Evolutionary conservation across 1,140 invertebrate genomes (phyloP).

Genomic region (Drosophila parvula): DNA sequence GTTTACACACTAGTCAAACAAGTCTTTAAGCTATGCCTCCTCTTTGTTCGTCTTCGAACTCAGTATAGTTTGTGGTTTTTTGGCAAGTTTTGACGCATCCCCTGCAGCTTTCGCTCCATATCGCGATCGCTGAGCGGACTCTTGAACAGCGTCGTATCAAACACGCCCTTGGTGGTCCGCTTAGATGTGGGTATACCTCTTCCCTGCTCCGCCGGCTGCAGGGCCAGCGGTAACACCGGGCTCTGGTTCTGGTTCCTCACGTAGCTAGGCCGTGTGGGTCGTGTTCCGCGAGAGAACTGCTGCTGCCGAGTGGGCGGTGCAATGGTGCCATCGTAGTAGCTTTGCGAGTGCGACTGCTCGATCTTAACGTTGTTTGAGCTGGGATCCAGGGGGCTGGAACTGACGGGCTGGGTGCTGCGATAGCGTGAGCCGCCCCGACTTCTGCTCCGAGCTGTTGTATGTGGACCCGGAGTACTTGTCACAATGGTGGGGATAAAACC

Average conservation of each 20-base stretch:
- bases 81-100: conserved; percentile 70
- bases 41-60: conserved; percentile 1
- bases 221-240: conserved; percentile 24
- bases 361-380: conserved; percentile 56
- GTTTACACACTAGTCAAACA: conserved; percentile 31
- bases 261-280: conserved; percentile 43
- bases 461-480: conserved; percentile 43
- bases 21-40: conserved; percentile 46
- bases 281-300: conserved; percentile 38
- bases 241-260: conserved; percentile 12
- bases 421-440: conserved; percentile 51
- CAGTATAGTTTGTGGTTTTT: conserved; percentile 82
- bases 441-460: conserved; percentile 1
- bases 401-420: conserved; percentile 31
- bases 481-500: conserved; percentile 57
- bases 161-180: conserved; percentile 76
- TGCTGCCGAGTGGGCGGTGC: conserved; percentile 56
- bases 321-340: conserved; percentile 78
- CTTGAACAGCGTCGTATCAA: conserved; percentile 79
- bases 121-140: conserved; percentile 65
- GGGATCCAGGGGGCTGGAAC: conserved; percentile 23
- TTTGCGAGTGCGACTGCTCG: conserved; percentile 74
- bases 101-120: conserved; percentile 47
- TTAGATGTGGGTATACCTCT: conserved; percentile 37
- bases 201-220: conserved; percentile 31